Conservation (phyloP, 2,888 invertebrate genomes). For the Tachina fera region DNA sequence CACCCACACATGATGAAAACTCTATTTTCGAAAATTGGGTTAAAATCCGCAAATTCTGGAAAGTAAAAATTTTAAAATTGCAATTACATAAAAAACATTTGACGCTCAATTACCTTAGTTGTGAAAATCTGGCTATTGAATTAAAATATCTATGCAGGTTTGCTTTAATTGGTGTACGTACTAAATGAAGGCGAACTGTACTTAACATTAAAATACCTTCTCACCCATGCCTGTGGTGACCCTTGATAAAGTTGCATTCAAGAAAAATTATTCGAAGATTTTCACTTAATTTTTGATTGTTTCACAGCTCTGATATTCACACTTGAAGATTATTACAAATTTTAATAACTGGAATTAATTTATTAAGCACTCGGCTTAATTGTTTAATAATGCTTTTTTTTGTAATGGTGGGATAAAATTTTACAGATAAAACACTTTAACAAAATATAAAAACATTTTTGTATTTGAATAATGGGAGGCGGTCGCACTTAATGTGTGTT, state of each 20-base stretch:
- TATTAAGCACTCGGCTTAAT: conserved; percentile 65
- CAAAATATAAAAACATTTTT: conserved; percentile 12
- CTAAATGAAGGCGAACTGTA: no score
- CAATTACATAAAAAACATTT: no score
- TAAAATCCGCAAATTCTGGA: no score
- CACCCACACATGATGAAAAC: no score
- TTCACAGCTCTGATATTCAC: conserved; percentile 15
- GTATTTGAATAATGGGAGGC: conserved; percentile 48
- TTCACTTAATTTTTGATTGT: not conserved
- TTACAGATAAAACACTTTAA: conserved; percentile 26
- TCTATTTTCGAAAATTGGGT: no score
- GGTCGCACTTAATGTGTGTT: conserved; percentile 33
- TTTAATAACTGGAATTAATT: conserved; percentile 69
- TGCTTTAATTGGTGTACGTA: no score
- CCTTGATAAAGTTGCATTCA: no score
- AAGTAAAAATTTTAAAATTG: no score
- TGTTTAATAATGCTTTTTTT: conserved; percentile 57
- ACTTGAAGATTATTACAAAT: conserved; percentile 47
- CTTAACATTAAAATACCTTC: no score
- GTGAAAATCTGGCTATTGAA: no score
- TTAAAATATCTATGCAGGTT: no score
- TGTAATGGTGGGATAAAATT: conserved; percentile 27
- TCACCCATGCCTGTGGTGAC: not conserved
- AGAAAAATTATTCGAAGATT: not conserved
- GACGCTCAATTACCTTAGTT: no score